Evolutionary conservation across 2,113 vertebrate species (phyloP).

Genomic region (Hemiprocne comata): DNA sequence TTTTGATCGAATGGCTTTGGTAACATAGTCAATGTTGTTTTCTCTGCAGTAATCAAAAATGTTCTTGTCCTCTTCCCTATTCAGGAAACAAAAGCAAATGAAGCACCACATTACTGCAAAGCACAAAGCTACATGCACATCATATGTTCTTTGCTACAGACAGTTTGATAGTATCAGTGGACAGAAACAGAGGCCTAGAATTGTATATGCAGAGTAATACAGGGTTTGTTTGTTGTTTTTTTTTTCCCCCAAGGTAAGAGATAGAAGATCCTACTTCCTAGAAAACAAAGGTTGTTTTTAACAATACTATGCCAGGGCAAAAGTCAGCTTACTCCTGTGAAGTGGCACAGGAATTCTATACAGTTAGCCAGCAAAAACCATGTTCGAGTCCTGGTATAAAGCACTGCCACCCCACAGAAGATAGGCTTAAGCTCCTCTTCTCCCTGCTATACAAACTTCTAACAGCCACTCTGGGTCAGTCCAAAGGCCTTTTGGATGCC

Average conservation of each 20-base stretch:
- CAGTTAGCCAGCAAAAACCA: not conserved
- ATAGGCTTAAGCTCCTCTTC: not conserved
- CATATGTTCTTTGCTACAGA: not conserved
- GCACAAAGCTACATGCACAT: constrained; percentile 16
- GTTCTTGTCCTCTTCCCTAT: constrained; percentile 96
- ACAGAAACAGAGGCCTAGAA: not conserved
- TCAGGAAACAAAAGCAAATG: constrained; percentile 59
- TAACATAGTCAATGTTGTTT: constrained; percentile 92
- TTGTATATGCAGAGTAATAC: not conserved
- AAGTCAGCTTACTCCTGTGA: not conserved
- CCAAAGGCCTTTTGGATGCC: not conserved
- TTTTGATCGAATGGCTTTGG: constrained; percentile 87
- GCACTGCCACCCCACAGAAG: not conserved
- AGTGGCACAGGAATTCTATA: not conserved
- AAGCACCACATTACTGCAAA: constrained; percentile 11
- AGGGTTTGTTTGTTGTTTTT: not conserved
- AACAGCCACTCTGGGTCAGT: not conserved
- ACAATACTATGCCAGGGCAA: not conserved
- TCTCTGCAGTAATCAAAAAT: constrained; percentile 99
- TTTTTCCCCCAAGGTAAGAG: not conserved
- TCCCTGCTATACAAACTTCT: not conserved
- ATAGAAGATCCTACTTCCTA: not conserved
- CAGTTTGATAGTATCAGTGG: not conserved
- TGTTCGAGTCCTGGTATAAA: not conserved
- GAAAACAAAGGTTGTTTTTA: not conserved